Evolutionary conservation across 1,140 invertebrate genomes (phyloP).

Genomic region (Phortica variegata): DNA sequence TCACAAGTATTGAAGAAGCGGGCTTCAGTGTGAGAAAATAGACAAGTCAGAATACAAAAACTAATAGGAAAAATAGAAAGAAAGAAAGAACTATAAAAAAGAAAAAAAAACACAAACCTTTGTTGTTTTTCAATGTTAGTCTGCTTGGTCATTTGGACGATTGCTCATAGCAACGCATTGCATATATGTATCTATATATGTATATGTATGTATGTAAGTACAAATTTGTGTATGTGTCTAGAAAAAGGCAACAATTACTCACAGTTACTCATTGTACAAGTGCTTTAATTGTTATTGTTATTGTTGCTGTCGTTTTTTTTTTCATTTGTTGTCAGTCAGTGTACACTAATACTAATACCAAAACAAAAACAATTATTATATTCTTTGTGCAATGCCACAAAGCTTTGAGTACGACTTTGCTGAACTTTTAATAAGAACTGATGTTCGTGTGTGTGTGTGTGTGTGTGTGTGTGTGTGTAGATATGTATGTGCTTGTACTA

Average conservation of each 20-base stretch:
- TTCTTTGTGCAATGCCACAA: constrained; percentile 46
- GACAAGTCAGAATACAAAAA: too few species aligned
- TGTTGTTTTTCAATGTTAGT: too few species aligned
- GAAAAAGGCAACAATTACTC: too few species aligned
- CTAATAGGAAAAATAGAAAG: too few species aligned
- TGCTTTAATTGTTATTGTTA: constrained; percentile 4
- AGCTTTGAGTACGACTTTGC: constrained; percentile 28
- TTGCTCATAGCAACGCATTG: neutral
- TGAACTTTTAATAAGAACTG: neutral
- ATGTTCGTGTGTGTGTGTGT: neutral
- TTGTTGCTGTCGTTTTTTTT: constrained; percentile 17
- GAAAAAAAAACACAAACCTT: too few species aligned
- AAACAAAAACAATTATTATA: constrained; percentile 25
- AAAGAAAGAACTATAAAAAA: too few species aligned
- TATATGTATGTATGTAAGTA: neutral
- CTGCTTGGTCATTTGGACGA: too few species aligned
- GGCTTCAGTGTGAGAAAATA: too few species aligned
- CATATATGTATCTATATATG: neutral
- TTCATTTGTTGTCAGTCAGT: too few species aligned
- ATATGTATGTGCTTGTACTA: neutral
- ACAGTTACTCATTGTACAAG: too few species aligned
- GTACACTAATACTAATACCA: constrained; percentile 3
- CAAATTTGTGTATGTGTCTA: neutral
- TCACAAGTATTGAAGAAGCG: too few species aligned
- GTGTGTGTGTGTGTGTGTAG: neutral